Percentiles rank a stretch among this genome's conserved stretches.
These are phyloP conservation scores for Galaxias olidus DNA, from an alignment of 2,797 vertebrate genomes.

Conservation along the genomic window DNA sequence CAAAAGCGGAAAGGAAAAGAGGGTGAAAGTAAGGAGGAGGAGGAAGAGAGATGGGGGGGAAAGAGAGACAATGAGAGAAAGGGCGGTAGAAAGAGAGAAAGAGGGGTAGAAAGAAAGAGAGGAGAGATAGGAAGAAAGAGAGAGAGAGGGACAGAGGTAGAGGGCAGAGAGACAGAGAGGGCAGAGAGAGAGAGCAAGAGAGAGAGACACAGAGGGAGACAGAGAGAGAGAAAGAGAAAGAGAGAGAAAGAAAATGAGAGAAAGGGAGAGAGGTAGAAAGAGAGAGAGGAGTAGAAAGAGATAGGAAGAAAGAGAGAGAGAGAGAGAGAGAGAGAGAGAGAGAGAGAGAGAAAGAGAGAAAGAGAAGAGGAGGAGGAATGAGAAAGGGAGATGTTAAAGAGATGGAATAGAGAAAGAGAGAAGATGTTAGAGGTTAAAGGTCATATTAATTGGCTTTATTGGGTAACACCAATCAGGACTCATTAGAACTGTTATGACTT, in stretches of 20 bases:
- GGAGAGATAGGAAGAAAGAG: not conserved
- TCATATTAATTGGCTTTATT: too few species aligned
- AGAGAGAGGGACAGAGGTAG: not conserved
- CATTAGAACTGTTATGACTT: constrained; percentile 34
- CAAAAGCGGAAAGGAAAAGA: not conserved
- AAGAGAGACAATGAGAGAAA: constrained; percentile 15
- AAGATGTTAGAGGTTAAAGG: not conserved
- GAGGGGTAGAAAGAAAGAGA: not conserved
- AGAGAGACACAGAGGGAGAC: too few species aligned
- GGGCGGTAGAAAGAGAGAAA: constrained; percentile 3
- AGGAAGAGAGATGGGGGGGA: constrained; percentile 35
- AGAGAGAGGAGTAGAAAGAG: constrained; percentile 18
- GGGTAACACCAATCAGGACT: constrained; percentile 22
- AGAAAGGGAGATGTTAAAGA: not conserved
- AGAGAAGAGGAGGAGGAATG: constrained; percentile 13
- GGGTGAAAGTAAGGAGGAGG: constrained; percentile 9
- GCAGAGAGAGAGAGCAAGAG: too few species aligned
- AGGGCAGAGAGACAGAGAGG: too few species aligned
- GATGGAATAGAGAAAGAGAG: not conserved
- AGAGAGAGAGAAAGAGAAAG: constrained; percentile 3
- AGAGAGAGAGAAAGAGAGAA: constrained; percentile 12
- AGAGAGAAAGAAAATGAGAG: constrained; percentile 19
- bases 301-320: constrained; percentile 26
- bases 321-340: constrained; percentile 4
- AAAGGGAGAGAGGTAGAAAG: not conserved